Percentiles rank a stretch among this genome's conserved stretches.
Conservation (phyloP, 1,140 invertebrate genomes). For the Limonius californicus region DNA sequence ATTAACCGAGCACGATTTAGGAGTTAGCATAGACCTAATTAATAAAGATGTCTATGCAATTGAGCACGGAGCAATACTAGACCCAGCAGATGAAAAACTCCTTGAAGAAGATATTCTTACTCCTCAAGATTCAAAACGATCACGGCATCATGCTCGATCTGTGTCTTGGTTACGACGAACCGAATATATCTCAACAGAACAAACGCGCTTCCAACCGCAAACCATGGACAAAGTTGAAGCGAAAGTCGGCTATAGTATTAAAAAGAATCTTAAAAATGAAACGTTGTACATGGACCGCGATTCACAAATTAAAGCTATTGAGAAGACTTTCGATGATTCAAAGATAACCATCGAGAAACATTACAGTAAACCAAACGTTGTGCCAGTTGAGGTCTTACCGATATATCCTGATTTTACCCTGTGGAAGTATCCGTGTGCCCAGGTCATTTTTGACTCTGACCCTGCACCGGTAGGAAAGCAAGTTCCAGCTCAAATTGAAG, state of each 20-base stretch:
- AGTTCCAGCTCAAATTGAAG: slow-evolving; percentile 83
- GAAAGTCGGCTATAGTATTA: slow-evolving; percentile 97
- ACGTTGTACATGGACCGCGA: slow-evolving; percentile 95
- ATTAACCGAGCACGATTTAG: slow-evolving; percentile 93
- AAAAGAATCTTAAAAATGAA: slow-evolving; percentile 92
- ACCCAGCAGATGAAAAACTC: slow-evolving; percentile 88
- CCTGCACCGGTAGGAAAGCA: slow-evolving; percentile 81
- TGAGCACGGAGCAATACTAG: slow-evolving; percentile 66
- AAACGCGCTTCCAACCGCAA: slow-evolving; percentile 93
- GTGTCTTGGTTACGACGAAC: slow-evolving; percentile 97
- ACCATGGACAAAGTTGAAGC: slow-evolving; percentile 96
- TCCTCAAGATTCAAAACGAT: slow-evolving; percentile 83
- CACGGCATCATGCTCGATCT: slow-evolving; percentile 85
- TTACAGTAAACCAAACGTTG: slow-evolving; percentile 92
- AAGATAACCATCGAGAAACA: slow-evolving; percentile 85
- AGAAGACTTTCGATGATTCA: slow-evolving; percentile 95
- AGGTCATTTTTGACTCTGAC: slow-evolving; percentile 98
- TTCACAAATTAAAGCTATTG: slow-evolving; percentile 95
- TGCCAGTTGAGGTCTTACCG: slow-evolving; percentile 83
- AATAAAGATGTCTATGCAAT: slow-evolving; percentile 90
- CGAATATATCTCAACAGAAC: slow-evolving; percentile 98
- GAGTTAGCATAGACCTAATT: slow-evolving; percentile 94
- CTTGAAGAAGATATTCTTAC: slow-evolving; percentile 89
- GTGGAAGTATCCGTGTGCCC: slow-evolving; percentile 97
- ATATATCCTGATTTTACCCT: slow-evolving; percentile 94